phyloP scores from a whole-genome alignment of 2,888 invertebrate species.

The Alentia gelatinosa region DNA sequence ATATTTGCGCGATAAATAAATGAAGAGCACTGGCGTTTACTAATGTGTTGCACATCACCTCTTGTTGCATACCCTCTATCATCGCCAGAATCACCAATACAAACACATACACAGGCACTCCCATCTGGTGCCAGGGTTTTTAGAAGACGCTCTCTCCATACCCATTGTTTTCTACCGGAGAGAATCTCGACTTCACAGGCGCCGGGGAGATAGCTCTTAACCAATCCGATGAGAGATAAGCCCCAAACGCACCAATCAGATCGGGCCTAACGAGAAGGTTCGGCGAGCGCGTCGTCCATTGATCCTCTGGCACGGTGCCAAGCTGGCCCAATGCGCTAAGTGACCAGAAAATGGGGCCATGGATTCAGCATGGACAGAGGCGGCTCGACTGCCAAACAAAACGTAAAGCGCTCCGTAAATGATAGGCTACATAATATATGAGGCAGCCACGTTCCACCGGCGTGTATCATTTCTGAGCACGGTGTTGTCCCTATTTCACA shows the following conservation, averaged over 20 bases:
- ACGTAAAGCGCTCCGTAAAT: not conserved
- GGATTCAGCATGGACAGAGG: not conserved
- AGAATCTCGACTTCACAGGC: too few relatives aligned
- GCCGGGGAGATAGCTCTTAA: not conserved
- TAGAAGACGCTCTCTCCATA: not conserved
- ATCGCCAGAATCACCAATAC: too few relatives aligned
- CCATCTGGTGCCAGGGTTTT: not conserved
- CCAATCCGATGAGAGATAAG: not conserved
- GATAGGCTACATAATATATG: not conserved
- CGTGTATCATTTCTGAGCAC: too few relatives aligned
- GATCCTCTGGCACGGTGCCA: not conserved
- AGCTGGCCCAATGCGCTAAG: not conserved
- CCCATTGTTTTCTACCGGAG: conserved; percentile 1
- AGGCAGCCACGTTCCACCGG: too few relatives aligned
- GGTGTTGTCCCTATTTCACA: too few relatives aligned
- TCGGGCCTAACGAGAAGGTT: not conserved
- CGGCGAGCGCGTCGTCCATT: not conserved
- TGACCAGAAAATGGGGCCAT: not conserved
- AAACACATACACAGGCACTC: not conserved
- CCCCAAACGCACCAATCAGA: not conserved
- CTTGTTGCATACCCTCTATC: too few relatives aligned
- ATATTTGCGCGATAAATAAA: too few relatives aligned
- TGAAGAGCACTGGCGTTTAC: too few relatives aligned
- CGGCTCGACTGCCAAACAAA: not conserved
- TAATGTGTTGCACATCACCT: too few relatives aligned